Conservation (phyloP, 2,888 invertebrate genomes). For the Trissolcus japonicus region DNA sequence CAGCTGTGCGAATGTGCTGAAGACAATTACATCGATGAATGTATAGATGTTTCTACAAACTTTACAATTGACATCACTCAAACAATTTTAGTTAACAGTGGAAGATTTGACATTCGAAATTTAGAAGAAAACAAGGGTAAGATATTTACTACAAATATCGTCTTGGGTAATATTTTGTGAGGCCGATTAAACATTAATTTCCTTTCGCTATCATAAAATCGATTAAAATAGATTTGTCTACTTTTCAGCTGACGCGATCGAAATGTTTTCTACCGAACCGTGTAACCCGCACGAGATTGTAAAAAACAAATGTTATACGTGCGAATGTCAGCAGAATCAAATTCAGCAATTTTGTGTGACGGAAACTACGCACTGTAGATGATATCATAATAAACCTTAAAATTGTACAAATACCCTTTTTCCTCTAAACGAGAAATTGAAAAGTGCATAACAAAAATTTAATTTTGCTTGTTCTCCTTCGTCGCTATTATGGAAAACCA, state of each 20-base stretch:
- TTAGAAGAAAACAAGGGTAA: not conserved
- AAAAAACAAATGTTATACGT: slow-evolving; percentile 6
- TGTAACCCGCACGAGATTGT: not conserved
- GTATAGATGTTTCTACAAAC: not conserved
- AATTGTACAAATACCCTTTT: too few species aligned
- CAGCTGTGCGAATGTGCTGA: not conserved
- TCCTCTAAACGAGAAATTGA: too few species aligned
- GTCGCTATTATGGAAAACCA: not conserved
- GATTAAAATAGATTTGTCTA: not conserved
- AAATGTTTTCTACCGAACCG: not conserved
- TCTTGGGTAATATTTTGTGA: too few species aligned
- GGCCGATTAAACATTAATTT: too few species aligned
- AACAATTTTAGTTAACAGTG: not conserved
- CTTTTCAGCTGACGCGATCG: slow-evolving; percentile 11
- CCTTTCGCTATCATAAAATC: not conserved
- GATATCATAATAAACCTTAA: not conserved
- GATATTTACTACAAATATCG: too few species aligned
- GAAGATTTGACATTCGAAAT: not conserved
- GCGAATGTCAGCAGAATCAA: slow-evolving; percentile 11
- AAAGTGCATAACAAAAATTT: too few species aligned
- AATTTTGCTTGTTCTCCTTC: too few species aligned
- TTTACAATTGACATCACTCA: not conserved
- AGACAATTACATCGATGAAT: not conserved
- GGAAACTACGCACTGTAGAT: slow-evolving; percentile 1
- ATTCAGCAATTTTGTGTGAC: slow-evolving; percentile 6